Percentiles rank a stretch among this genome's conserved stretches.
These are phyloP conservation scores for Plectus sambesii DNA, from an alignment of 1,140 invertebrate genomes.

Conservation along the genomic window DNA sequence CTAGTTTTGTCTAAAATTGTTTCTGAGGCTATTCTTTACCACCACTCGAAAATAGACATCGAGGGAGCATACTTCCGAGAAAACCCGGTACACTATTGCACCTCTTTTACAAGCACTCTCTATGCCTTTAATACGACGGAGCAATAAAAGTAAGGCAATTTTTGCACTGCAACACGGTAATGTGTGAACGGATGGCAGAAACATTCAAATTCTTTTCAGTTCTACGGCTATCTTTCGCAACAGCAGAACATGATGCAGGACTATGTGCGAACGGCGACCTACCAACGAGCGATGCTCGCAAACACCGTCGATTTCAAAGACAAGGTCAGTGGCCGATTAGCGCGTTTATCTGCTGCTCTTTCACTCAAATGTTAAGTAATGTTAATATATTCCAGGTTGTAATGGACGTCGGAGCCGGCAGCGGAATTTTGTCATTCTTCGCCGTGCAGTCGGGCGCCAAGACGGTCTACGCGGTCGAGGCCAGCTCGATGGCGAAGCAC, in stretches of 20 bases:
- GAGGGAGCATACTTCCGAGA: too few relatives aligned
- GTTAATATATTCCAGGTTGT: constrained; percentile 55
- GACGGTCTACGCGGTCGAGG: constrained; percentile 95
- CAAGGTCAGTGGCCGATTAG: constrained; percentile 47
- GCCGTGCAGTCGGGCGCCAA: constrained; percentile 90
- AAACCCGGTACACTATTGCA: too few relatives aligned
- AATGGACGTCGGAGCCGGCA: constrained; percentile 89
- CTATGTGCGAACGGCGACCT: constrained; percentile 93
- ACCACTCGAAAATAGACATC: too few relatives aligned
- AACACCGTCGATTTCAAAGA: constrained; percentile 80
- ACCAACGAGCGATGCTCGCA: constrained; percentile 86
- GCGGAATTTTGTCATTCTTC: constrained; percentile 95
- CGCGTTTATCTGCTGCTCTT: neutral
- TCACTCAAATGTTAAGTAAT: too few relatives aligned
- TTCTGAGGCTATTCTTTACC: too few relatives aligned
- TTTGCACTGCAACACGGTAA: too few relatives aligned
- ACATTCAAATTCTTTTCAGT: constrained; percentile 59
- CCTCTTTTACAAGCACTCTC: too few relatives aligned
- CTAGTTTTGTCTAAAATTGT: too few relatives aligned
- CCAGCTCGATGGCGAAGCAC: constrained; percentile 92
- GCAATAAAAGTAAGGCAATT: too few relatives aligned
- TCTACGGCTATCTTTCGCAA: constrained; percentile 95
- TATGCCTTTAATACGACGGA: too few relatives aligned
- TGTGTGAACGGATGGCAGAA: too few relatives aligned
- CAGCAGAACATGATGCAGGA: constrained; percentile 99